These are phyloP conservation scores for Babylonia areolata DNA, from an alignment of 1,140 invertebrate species.

Conservation along the genomic window DNA sequence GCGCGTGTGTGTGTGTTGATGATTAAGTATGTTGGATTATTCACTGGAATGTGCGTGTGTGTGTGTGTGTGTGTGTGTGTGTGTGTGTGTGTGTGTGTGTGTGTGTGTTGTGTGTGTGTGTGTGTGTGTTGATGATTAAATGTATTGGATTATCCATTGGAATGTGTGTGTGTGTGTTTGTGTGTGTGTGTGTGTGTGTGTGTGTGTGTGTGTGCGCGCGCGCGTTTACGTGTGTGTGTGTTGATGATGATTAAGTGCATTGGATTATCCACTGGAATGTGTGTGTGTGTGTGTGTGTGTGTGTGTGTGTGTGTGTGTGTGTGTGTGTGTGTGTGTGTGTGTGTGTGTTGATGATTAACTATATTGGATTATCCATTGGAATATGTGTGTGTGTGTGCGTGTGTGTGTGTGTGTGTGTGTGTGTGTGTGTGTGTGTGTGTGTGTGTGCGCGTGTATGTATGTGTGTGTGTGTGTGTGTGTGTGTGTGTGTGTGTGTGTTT, in stretches of 20 bases:
- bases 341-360: background rate
- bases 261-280: too few relatives aligned
- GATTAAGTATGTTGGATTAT: too few relatives aligned
- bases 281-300: too few relatives aligned
- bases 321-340: slow-evolving; percentile 16
- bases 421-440: background rate
- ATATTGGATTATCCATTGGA: too few relatives aligned
- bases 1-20: background rate
- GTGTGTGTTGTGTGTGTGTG: too few relatives aligned
- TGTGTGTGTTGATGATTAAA: too few relatives aligned
- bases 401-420: background rate
- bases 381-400: background rate
- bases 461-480: background rate
- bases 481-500: too few relatives aligned
- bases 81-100: background rate
- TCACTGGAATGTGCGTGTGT: background rate
- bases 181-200: background rate
- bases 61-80: background rate
- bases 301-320: background rate
- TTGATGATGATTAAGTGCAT: too few relatives aligned
- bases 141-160: too few relatives aligned
- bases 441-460: background rate
- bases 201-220: too few relatives aligned
- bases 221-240: too few relatives aligned
- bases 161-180: too few relatives aligned